Percentiles rank a stretch among this genome's conserved stretches.
phyloP scores from a whole-genome alignment of 2,797 vertebrate genomes.

The Trachops cirrhosus region DNA sequence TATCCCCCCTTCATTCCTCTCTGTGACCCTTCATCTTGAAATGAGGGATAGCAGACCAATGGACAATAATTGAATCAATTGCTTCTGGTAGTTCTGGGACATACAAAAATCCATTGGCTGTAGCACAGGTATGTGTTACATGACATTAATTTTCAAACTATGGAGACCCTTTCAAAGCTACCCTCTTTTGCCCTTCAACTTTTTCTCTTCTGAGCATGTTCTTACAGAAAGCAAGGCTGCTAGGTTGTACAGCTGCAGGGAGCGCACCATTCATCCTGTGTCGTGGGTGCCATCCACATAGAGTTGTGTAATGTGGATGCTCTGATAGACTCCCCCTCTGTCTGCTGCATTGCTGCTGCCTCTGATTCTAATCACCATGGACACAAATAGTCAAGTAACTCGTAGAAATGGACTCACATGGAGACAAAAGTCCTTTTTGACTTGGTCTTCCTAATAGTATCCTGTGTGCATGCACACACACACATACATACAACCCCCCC shows the following conservation, averaged over 20 bases:
- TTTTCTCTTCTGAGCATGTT: background rate
- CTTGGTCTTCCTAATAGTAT: background rate
- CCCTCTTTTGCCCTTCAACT: background rate
- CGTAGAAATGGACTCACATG: background rate
- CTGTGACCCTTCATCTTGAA: conserved; percentile 19
- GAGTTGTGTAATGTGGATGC: background rate
- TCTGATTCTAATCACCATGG: background rate
- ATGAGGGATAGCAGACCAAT: background rate
- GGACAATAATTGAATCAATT: background rate
- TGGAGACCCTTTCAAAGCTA: conserved; percentile 7
- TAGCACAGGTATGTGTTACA: background rate
- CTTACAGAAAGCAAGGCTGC: background rate
- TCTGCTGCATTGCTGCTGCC: background rate
- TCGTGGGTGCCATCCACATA: background rate
- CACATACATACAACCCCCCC: background rate
- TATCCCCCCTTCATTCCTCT: no score
- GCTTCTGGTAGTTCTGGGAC: background rate
- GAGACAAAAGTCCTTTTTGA: background rate
- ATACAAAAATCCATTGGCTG: background rate
- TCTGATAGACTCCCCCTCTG: background rate
- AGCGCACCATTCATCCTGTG: background rate
- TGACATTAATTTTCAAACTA: background rate
- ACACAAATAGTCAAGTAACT: background rate
- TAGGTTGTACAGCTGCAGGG: background rate
- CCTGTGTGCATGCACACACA: background rate